Conservation (phyloP, 1,140 invertebrate species). For the Rhopalosiphum maidis region DNA sequence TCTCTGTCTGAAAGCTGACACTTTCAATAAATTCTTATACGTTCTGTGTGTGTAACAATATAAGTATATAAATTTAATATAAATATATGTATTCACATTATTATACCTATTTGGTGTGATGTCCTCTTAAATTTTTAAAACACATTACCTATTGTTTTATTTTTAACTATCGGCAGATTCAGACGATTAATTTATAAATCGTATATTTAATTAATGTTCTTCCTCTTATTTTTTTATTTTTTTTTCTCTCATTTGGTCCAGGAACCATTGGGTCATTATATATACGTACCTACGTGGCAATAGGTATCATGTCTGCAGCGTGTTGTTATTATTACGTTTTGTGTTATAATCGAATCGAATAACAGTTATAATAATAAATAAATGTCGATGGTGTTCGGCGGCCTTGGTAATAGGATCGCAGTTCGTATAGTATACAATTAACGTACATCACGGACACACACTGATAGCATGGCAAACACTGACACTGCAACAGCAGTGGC, state of each 20-base stretch:
- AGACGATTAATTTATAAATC: background rate
- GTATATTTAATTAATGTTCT: background rate
- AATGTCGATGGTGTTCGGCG: background rate
- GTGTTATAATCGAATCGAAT: background rate
- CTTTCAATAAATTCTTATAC: too few species aligned
- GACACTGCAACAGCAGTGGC: background rate
- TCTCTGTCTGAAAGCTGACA: too few species aligned
- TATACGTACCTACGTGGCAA: background rate
- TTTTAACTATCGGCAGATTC: background rate
- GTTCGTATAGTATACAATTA: background rate
- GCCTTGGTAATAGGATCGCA: background rate
- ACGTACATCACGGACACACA: background rate
- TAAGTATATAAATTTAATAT: too few species aligned
- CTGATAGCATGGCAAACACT: background rate
- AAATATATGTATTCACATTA: too few species aligned
- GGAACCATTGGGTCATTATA: background rate
- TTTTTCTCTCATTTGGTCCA: background rate
- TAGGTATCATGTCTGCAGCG: background rate
- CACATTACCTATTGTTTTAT: background rate
- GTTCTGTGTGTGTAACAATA: too few species aligned
- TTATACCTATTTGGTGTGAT: background rate
- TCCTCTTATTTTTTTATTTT: background rate
- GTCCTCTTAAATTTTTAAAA: background rate
- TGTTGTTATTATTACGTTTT: background rate
- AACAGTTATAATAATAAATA: slow-evolving; percentile 8